Base-by-base conservation (phyloP, 2,113 vertebrate species). In the Pseudorhombus dupliciocellatus region DNA sequence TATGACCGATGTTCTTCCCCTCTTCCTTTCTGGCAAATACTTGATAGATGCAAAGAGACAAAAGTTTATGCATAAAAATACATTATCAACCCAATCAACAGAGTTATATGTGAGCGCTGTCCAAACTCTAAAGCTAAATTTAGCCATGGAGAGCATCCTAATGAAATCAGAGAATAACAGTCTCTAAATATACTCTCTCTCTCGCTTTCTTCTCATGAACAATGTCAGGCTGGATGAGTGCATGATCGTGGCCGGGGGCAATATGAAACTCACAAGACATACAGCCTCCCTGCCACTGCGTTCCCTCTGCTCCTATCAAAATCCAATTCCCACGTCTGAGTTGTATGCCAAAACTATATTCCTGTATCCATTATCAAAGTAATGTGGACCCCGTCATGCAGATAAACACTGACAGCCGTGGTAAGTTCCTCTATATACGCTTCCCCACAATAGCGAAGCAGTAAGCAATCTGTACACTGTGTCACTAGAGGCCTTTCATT, bases 1-100 rank as follows among this genome's bases (percentile, higher is more conserved):
- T 9, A 56, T 18, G 54, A 66, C 4, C 25, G 2, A 40, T 12
- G 15, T 1, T 18, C 8, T 24, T 30, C 42, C 73, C 7, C 24
- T 12, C n/a, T 40, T 30, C 16, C 10, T 56, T 4, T 30, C 26
- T 4, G 28, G 16, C 5, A 5, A 58, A 48, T 6, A 34, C 73
- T 51, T 54, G 44, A 54, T 11, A 37, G 3, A 55, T 25, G 30
- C n/a, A 52, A 53, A 0, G n/a, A 70, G 58, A 34, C 26, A 55
- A 51, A 48, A 28, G 52, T 51, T 55, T 68, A 66, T 63, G 51
- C 64, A 76, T 37, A 67, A 63, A 77, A 73, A 56, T 15, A 59
- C 11, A 59, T 67, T 48, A 66, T 85, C 72, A 72, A 24, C 59
- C 53, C 67, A 67, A 80, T 83, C 68, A 79, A 10, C 7, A 30